A percentile compares a stretch with the other conserved stretches of the same genome.
phyloP scores from a whole-genome alignment of 2,888 invertebrate species.

The Unio delphinus region DNA sequence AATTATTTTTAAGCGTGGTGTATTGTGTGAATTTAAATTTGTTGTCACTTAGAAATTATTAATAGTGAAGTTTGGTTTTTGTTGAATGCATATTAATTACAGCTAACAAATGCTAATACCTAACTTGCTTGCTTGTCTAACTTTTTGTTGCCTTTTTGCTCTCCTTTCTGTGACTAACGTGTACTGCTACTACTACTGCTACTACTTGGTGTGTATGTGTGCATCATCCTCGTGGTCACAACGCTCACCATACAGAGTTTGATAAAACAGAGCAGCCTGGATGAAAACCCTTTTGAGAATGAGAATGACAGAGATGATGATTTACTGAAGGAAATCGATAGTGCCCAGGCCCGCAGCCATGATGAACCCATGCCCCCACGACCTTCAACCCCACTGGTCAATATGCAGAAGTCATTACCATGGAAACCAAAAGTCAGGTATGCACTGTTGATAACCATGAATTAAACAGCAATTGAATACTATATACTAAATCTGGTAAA shows the following conservation, averaged over 20 bases:
- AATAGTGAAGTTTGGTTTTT: neutral
- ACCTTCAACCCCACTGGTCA: constrained; percentile 76
- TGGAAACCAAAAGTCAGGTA: constrained; percentile 93
- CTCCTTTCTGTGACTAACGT: constrained; percentile 26
- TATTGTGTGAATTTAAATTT: too few relatives aligned
- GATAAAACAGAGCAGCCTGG: constrained; percentile 95
- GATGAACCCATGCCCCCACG: constrained; percentile 75
- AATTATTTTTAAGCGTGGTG: too few relatives aligned
- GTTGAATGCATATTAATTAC: neutral
- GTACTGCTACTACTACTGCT: constrained; percentile 9
- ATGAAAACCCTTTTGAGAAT: constrained; percentile 81
- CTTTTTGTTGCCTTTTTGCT: constrained; percentile 41
- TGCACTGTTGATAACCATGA: neutral
- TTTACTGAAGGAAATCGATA: constrained; percentile 83
- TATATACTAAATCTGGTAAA: too few relatives aligned
- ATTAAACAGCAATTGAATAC: too few relatives aligned
- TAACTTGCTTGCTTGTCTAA: constrained; percentile 51
- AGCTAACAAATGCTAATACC: constrained; percentile 2
- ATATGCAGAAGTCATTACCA: constrained; percentile 79
- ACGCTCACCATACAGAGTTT: constrained; percentile 74
- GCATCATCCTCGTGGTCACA: constrained; percentile 31
- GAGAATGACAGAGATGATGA: constrained; percentile 78
- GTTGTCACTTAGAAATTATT: neutral
- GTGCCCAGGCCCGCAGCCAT: constrained; percentile 93
- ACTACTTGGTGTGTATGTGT: constrained; percentile 25